Evolutionary conservation across 2,888 invertebrate species (phyloP).

Genomic region (Xestoiulus laeticollis): DNA sequence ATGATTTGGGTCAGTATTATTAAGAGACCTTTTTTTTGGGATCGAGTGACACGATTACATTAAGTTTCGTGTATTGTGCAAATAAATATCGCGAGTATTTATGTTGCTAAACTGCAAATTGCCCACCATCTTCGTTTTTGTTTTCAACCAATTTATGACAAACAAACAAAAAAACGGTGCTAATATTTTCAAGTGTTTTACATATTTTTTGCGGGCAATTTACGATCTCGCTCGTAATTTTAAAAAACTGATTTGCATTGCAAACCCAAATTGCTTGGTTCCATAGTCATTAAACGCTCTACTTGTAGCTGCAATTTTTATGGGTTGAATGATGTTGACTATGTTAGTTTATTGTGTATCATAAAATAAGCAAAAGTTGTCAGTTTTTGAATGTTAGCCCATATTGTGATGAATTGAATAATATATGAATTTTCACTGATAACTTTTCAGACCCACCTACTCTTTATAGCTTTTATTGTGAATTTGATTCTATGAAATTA

Average conservation of each 20-base stretch:
- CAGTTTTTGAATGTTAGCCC: not conserved
- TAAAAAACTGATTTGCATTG: not conserved
- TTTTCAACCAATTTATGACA: not conserved
- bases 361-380: not conserved
- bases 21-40: not conserved
- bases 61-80: not conserved
- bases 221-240: slow-evolving; percentile 1
- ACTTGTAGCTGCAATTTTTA: not conserved
- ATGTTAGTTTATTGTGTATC: not conserved
- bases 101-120: not conserved
- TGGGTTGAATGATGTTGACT: not conserved
- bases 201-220: not conserved
- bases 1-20: not conserved
- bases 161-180: not conserved
- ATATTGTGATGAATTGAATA: not conserved
- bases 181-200: not conserved
- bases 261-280: not conserved
- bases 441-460: not conserved
- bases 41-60: not conserved
- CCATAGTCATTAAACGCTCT: not conserved
- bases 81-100: not conserved
- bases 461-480: not conserved
- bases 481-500: not conserved
- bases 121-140: not conserved
- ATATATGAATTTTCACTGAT: not conserved